These are phyloP conservation scores for Solenopsis fugax DNA, from an alignment of 1,140 invertebrate species.

Conservation along the genomic window DNA sequence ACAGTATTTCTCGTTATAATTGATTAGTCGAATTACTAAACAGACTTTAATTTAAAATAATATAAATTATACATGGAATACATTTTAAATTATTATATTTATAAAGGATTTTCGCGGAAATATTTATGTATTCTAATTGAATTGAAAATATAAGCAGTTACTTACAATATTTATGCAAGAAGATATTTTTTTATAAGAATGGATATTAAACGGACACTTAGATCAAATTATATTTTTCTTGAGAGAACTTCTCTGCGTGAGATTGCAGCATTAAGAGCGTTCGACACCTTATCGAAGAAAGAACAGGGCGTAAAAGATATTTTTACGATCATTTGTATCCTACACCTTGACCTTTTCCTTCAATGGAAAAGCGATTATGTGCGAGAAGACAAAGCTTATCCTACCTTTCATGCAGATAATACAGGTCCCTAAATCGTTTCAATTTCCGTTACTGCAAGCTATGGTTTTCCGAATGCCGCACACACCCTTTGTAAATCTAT, in stretches of 20 bases:
- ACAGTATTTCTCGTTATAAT: too few species aligned
- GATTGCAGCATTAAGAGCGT: constrained; percentile 15
- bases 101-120: neutral
- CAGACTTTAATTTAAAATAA: too few species aligned
- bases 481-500: constrained; percentile 41
- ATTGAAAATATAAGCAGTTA: neutral
- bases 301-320: constrained; percentile 63
- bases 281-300: constrained; percentile 44
- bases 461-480: constrained; percentile 14
- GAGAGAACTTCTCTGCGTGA: neutral
- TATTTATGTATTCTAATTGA: neutral
- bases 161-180: neutral
- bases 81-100: neutral
- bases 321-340: constrained; percentile 74
- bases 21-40: too few species aligned
- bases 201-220: neutral
- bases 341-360: constrained; percentile 74
- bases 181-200: neutral
- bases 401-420: constrained; percentile 53
- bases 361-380: constrained; percentile 66
- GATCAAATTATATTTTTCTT: constrained; percentile 31
- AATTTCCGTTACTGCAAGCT: constrained; percentile 37
- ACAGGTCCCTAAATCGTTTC: constrained; percentile 46
- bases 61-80: neutral
- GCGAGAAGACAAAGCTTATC: constrained; percentile 68